These are phyloP conservation scores for Calliphora vomitoria DNA, from an alignment of 2,888 invertebrate species.

Conservation along the genomic window DNA sequence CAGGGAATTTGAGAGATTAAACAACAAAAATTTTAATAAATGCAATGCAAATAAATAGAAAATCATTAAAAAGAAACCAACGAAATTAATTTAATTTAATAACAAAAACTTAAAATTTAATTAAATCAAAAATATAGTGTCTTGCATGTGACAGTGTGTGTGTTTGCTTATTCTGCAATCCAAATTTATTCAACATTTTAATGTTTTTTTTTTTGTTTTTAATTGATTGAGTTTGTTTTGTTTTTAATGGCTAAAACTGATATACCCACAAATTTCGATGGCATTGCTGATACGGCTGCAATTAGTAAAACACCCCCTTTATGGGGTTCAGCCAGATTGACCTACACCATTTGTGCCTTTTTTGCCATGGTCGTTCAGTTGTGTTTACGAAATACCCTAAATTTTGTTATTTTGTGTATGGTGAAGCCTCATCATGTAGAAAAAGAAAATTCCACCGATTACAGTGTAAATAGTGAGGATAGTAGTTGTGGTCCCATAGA, in stretches of 20 bases:
- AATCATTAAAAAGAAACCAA: conserved; percentile 12
- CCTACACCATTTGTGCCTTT: conserved; percentile 83
- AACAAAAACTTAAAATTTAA: not conserved
- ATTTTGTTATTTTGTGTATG: conserved; percentile 86
- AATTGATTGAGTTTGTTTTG: conserved; percentile 19
- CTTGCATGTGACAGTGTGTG: not conserved
- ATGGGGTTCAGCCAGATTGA: conserved; percentile 83
- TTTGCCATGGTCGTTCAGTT: conserved; percentile 81
- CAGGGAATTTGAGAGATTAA: conserved; percentile 62
- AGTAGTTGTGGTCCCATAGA: conserved; percentile 50
- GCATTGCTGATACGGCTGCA: conserved; percentile 62
- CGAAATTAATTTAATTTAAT: not conserved
- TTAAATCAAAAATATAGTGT: conserved; percentile 5
- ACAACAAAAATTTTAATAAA: conserved; percentile 50
- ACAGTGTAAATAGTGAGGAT: conserved; percentile 19
- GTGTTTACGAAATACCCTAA: conserved; percentile 85
- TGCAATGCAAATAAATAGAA: not conserved
- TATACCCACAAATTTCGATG: conserved; percentile 55
- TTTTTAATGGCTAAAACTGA: conserved; percentile 56
- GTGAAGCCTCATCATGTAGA: conserved; percentile 82
- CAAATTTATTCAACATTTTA: conserved; percentile 20
- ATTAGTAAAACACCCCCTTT: conserved; percentile 70
- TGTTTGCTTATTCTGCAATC: conserved; percentile 14
- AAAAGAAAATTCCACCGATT: conserved; percentile 55
- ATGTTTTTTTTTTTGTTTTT: conserved; percentile 52